Evolutionary conservation across 2,888 invertebrate genomes (phyloP).

Genomic region (Tinea pellionella): DNA sequence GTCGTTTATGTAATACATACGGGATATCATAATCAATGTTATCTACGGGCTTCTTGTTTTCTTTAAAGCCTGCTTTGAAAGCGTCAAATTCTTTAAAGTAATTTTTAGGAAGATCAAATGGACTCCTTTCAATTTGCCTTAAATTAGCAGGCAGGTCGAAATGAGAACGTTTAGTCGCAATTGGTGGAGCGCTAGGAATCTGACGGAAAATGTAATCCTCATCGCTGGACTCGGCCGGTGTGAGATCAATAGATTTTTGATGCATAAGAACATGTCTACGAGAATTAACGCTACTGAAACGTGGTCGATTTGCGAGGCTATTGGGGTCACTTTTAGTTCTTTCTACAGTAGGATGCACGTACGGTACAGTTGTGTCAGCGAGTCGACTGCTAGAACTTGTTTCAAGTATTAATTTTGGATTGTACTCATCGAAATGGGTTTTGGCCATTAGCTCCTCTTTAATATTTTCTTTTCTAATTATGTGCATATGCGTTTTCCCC

Average conservation of each 20-base stretch:
- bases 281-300: constrained; percentile 78
- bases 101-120: constrained; percentile 78
- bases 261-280: constrained; percentile 85
- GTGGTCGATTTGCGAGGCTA: constrained; percentile 77
- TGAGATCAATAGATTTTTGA: constrained; percentile 86
- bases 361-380: constrained; percentile 63
- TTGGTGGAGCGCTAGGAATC: constrained; percentile 78
- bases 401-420: constrained; percentile 73
- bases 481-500: constrained; percentile 48
- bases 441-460: constrained; percentile 75
- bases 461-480: constrained; percentile 64
- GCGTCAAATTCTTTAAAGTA: constrained; percentile 77
- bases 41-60: constrained; percentile 51
- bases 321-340: constrained; percentile 90
- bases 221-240: constrained; percentile 87
- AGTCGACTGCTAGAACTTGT: constrained; percentile 65
- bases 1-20: constrained; percentile 85
- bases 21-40: constrained; percentile 79
- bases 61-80: constrained; percentile 65
- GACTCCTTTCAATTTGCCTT: constrained; percentile 68
- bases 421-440: constrained; percentile 77
- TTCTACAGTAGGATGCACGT: constrained; percentile 80
- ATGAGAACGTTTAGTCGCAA: constrained; percentile 78
- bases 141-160: constrained; percentile 72
- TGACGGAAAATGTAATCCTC: constrained; percentile 83